Evolutionary conservation across 1,140 invertebrate genomes (phyloP), one percentile per base, ranked within the genome.

Genomic region (Bombus balteatus): DNA sequence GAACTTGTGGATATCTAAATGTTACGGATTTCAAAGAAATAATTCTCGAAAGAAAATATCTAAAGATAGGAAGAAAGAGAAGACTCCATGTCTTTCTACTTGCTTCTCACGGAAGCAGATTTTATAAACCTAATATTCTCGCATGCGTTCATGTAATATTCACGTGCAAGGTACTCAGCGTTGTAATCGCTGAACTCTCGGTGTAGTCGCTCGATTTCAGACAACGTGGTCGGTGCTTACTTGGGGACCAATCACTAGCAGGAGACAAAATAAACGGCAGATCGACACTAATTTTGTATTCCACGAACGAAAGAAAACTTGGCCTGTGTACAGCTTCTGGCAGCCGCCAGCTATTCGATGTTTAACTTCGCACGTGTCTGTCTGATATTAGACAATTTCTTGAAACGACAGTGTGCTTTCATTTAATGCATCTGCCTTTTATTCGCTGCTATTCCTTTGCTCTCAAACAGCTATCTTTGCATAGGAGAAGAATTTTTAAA

Each of bases 121-220:
- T 85, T 85, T 81, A 81, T 22, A 71, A 10, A 53, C 43, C 71
- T 73, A 85, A 85, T 85, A 85, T 74, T 68, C 78, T 13, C 43
- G 25, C 28, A 28, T 28, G 53, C 78, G 22, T 59, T 73, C 68
- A 57, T 70, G 70, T 53, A 81, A 59, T n/a, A n/a, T 28, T 18
- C n/a, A 18, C 25, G n/a, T 43, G 37, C 37, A 47, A 18, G 28
- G 12, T 62, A 28, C 28, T 62, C 59, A 1, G 28, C 28, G 57
- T 39, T 62, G 28, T 57, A 59, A 77, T 59, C 34, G 15, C 34
- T 32, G 15, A 73, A n/a, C 37, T 59, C 4, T 34, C 41, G n/a
- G 43, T 13, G 57, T 59, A 59, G 28, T 59, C 57, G 57, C 57
- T 32, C 43, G 73, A 22, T 74, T 32, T 22, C n/a, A 53, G 15